Evolutionary conservation across 1,140 invertebrate species (phyloP).

Genomic region (Medauroidea extradentata): DNA sequence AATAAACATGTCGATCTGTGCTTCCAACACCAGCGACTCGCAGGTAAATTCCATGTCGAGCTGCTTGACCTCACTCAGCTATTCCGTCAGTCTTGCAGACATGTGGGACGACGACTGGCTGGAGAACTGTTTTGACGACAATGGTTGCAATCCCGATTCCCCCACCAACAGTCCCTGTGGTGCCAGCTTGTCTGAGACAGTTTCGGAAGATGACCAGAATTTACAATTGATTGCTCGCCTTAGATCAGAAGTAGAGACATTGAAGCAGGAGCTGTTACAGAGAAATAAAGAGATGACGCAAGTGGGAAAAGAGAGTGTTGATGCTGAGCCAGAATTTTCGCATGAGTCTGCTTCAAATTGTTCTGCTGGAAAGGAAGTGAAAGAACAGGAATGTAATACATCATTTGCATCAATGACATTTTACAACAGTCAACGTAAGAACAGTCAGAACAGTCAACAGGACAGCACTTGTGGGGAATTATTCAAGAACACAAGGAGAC

Average conservation of each 20-base stretch:
- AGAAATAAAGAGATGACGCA: neutral
- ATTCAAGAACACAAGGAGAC: no score
- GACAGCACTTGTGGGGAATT: no score
- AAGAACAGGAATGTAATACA: neutral
- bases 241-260: slow-evolving; percentile 42
- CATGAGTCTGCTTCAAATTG: neutral
- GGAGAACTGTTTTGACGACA: neutral
- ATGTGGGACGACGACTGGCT: slow-evolving; percentile 20
- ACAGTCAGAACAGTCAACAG: no score
- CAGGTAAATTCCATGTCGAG: slow-evolving; percentile 39
- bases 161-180: no score
- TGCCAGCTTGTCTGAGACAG: neutral
- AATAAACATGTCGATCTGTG: slow-evolving; percentile 40
- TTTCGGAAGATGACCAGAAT: slow-evolving; percentile 7
- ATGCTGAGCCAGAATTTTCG: neutral
- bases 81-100: slow-evolving; percentile 32
- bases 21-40: slow-evolving; percentile 29
- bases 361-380: neutral
- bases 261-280: slow-evolving; percentile 43
- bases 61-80: neutral
- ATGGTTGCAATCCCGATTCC: no score
- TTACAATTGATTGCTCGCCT: slow-evolving; percentile 39
- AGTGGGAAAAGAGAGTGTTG: neutral
- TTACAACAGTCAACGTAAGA: slow-evolving; percentile 1
- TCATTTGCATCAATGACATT: slow-evolving; percentile 3